Base-by-base conservation (phyloP, 2,888 invertebrate species). In the Cheilosia impressa region DNA sequence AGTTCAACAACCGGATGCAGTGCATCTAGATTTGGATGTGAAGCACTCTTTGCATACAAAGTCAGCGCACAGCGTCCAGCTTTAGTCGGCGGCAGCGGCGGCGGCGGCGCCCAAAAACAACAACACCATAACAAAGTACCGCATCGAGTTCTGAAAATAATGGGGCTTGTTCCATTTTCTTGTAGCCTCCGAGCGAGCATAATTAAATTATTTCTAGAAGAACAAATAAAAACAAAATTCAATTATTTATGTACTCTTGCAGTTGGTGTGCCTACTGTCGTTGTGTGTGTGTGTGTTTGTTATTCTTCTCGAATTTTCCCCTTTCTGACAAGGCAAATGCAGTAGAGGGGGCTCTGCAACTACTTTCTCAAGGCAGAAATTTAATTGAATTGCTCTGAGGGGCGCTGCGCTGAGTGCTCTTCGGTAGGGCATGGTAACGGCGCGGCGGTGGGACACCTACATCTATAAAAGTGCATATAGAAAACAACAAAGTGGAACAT, bases 161-260 rank as follows among this genome's bases (percentile, higher is more conserved):
- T 41, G 7, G 53, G 19, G 43, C n/a, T 43, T 19, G 66, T 43
- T 60, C 68, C 76, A 60, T 34, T 62, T 66, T 82, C 52, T 57
- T 60, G 43, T 60, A 66, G 76, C 76, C 77, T 66, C 65, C 50
- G 43, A 80, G 69, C 80, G 63, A 17, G 71, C 72, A 72, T 85
- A 85, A 85, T 85, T 81, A 85, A 85, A 85, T 85, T 85, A 85
- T 85, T 81, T 77, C 71, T 77, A 85, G 81, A 63, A 85, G 85
- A 85, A 73, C 77, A 81, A 85, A 81, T 77, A 85, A 85, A 85
- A 85, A 80, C 72, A 85, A 85, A 85, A 85, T 85, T 81, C 38
- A 81, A 81, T 85, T 85, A 85, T 76, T 81, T 85, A 81, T 81
- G 76, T 71, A 76, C 84, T 84, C 72, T 60, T 24, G 4, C 19